A percentile compares a stretch with the other conserved stretches of the same genome.
Evolutionary conservation across 1,140 invertebrate species (phyloP).

Genomic region (Watersipora subatra): DNA sequence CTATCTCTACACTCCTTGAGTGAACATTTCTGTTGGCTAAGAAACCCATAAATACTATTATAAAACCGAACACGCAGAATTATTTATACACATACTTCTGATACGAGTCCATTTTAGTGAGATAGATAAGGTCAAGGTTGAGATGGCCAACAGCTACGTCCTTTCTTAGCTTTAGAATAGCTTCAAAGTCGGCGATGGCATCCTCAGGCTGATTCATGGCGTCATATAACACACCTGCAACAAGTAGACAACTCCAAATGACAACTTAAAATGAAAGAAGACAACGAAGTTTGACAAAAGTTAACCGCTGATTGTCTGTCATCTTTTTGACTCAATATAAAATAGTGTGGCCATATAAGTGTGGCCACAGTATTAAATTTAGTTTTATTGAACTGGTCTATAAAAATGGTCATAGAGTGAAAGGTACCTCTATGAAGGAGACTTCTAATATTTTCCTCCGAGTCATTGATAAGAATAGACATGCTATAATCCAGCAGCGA

Average conservation of each 20-base stretch:
- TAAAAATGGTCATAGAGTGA: constrained; percentile 30
- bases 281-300: no score
- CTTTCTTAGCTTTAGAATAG: constrained; percentile 34
- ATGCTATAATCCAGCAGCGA: constrained; percentile 38
- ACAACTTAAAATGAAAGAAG: no score
- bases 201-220: constrained; percentile 25
- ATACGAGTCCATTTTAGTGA: constrained; percentile 30
- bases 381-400: no score
- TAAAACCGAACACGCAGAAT: no score
- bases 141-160: constrained; percentile 34
- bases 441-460: constrained; percentile 30
- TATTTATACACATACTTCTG: constrained; percentile 27
- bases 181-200: constrained; percentile 39
- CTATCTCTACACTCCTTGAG: no score
- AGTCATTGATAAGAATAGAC: constrained; percentile 32
- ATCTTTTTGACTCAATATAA: no score
- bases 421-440: constrained; percentile 38
- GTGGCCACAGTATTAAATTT: no score
- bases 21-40: no score
- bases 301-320: no score
- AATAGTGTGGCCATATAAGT: no score
- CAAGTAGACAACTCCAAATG: no score
- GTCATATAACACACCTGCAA: background rate
- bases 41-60: no score
- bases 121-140: constrained; percentile 36